Conservation (phyloP, 2,888 invertebrate species). For the Cryptus viduatorius region DNA sequence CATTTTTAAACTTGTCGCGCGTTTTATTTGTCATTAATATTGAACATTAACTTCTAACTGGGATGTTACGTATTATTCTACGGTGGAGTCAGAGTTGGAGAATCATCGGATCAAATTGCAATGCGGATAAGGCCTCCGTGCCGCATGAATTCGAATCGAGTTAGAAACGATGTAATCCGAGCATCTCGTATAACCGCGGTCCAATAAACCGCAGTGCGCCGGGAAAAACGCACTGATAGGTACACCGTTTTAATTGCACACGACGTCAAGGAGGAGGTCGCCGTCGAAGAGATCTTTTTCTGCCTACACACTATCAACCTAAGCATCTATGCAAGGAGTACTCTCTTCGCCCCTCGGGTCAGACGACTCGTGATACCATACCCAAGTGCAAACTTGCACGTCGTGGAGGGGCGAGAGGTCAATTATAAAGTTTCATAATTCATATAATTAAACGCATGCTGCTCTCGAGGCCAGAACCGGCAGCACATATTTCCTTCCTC, state of each 20-base stretch:
- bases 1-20: too few species aligned
- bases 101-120: not conserved
- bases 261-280: constrained; percentile 27
- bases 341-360: constrained; percentile 20
- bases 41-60: too few species aligned
- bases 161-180: constrained; percentile 6
- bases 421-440: constrained; percentile 64
- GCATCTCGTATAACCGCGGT: constrained; percentile 9
- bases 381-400: constrained; percentile 22
- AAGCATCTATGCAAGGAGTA: constrained; percentile 18
- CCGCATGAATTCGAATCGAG: not conserved
- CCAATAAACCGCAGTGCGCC: not conserved
- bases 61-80: not conserved
- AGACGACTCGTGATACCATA: not conserved
- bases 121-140: not conserved
- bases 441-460: constrained; percentile 59
- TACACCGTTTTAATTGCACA: constrained; percentile 34
- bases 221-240: constrained; percentile 24
- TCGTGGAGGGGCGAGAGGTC: constrained; percentile 32
- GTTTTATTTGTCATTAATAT: too few species aligned
- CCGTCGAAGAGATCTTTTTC: constrained; percentile 27
- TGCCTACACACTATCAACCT: constrained; percentile 2
- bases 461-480: constrained; percentile 33
- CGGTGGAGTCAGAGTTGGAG: not conserved
- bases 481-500: constrained; percentile 27